Evolutionary conservation across 2,888 invertebrate species (phyloP).

Genomic region (Tricholauxania praeusta): DNA sequence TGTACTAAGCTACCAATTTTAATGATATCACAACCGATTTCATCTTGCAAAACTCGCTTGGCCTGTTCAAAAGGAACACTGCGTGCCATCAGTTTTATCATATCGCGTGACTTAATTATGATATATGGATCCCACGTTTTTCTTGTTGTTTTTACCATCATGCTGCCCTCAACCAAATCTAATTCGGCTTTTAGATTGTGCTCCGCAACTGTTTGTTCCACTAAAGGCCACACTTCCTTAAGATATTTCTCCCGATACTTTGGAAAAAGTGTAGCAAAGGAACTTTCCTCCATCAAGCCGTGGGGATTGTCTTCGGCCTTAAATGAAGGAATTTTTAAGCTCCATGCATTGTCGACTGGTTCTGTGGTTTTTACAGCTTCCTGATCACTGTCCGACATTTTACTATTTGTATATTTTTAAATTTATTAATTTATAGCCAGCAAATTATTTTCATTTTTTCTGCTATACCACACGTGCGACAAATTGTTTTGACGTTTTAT

Average conservation of each 20-base stretch:
- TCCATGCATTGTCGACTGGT: conserved; percentile 88
- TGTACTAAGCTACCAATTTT: conserved; percentile 92
- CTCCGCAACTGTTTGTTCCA: conserved; percentile 86
- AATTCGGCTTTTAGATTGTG: conserved; percentile 87
- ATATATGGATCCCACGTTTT: conserved; percentile 99
- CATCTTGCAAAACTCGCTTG: conserved; percentile 86
- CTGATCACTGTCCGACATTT: conserved; percentile 60
- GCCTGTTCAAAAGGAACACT: conserved; percentile 99
- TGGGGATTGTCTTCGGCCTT: conserved; percentile 89
- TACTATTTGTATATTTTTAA: neutral
- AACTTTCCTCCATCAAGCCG: conserved; percentile 88
- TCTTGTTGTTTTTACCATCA: conserved; percentile 93
- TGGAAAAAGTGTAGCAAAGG: conserved; percentile 96
- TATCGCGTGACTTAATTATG: conserved; percentile 94
- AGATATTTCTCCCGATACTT: conserved; percentile 97
- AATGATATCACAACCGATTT: conserved; percentile 93
- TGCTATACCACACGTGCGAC: no score
- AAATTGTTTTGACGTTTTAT: no score
- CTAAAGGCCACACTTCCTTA: conserved; percentile 94
- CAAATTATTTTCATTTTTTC: no score
- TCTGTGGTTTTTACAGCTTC: conserved; percentile 62
- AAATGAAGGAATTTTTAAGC: conserved; percentile 87
- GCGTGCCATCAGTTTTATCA: conserved; percentile 93
- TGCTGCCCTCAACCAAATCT: conserved; percentile 93
- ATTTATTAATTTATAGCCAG: no score